These are phyloP conservation scores for Drosophila rellima DNA, from an alignment of 2,888 invertebrate species.

Conservation along the genomic window DNA sequence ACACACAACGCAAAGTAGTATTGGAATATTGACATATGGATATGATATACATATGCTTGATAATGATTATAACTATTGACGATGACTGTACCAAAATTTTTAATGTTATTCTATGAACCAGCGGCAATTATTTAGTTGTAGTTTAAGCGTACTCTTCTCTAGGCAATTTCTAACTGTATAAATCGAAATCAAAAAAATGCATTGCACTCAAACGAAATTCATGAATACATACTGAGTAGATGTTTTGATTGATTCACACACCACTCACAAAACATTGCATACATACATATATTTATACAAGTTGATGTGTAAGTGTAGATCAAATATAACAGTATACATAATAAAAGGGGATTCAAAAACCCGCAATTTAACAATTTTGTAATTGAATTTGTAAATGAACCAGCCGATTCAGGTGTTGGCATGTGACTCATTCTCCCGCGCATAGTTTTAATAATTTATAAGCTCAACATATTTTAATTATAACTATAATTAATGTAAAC, in stretches of 20 bases:
- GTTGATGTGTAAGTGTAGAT: conserved; percentile 60
- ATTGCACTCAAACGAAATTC: conserved; percentile 16
- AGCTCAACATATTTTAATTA: conserved; percentile 75
- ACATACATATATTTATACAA: conserved; percentile 28
- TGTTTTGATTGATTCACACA: conserved; percentile 29
- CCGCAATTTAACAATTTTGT: conserved; percentile 49
- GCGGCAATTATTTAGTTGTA: conserved; percentile 73
- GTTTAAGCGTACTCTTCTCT: conserved; percentile 62
- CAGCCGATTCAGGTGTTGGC: conserved; percentile 37
- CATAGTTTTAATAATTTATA: conserved; percentile 80
- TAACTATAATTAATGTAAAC: conserved; percentile 50
- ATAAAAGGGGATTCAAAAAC: neutral
- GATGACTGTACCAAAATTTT: conserved; percentile 79
- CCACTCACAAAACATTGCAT: conserved; percentile 8
- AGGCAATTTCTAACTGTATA: conserved; percentile 72
- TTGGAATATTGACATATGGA: conserved; percentile 14
- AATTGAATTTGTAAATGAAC: conserved; percentile 66
- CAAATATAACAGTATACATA: conserved; percentile 42
- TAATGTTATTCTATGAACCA: conserved; percentile 55
- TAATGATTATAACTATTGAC: conserved; percentile 26
- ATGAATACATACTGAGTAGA: conserved; percentile 26
- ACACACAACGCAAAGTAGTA: conserved; percentile 17
- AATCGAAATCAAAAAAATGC: conserved; percentile 28
- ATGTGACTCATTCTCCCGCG: conserved; percentile 66
- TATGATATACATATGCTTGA: conserved; percentile 12